Conservation (phyloP, 2,113 vertebrate genomes). For the Alligator mississippiensis region DNA sequence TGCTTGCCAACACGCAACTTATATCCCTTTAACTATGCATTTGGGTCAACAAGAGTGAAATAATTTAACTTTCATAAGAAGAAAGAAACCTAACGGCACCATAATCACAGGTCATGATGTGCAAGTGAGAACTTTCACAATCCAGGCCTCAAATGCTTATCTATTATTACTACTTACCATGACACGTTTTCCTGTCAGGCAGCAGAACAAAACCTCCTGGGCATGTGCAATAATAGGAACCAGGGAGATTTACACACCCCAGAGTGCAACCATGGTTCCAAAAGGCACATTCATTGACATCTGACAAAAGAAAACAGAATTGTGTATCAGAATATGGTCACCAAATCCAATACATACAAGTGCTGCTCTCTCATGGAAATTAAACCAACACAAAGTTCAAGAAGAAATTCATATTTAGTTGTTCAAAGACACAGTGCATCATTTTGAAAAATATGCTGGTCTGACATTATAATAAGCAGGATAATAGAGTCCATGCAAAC, state of each 20-base stretch:
- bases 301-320: constrained; percentile 68
- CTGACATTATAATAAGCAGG: background rate
- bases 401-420: background rate
- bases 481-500: background rate
- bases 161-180: constrained; percentile 74
- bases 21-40: background rate
- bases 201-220: constrained; percentile 88
- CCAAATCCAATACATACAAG: background rate
- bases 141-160: accelerated
- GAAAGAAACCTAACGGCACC: accelerated
- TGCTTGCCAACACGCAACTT: background rate
- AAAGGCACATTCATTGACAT: constrained; percentile 93
- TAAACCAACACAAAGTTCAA: background rate
- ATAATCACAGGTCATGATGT: background rate
- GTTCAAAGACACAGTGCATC: background rate
- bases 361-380: background rate
- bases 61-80: background rate
- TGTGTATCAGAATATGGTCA: accelerated
- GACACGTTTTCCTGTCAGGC: constrained; percentile 89
- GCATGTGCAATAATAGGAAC: constrained; percentile 95
- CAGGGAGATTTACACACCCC: constrained; percentile 92
- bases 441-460: background rate
- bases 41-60: background rate
- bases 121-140: background rate
- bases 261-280: constrained; percentile 95